These are phyloP conservation scores for Lordiphosa fenestrarum DNA, from an alignment of 2,888 invertebrate genomes.

Conservation along the genomic window DNA sequence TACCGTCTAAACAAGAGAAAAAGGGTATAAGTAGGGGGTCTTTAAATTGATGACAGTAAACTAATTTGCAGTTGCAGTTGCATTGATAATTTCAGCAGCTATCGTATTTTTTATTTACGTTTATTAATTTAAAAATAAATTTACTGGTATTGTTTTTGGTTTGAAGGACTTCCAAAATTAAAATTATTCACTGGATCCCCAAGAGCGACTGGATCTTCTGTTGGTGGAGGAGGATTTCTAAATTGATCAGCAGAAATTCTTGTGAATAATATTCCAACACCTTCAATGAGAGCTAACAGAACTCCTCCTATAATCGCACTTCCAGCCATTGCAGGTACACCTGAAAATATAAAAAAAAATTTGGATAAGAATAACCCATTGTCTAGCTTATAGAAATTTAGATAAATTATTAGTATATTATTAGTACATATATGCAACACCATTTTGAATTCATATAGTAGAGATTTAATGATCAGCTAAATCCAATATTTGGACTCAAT, in stretches of 20 bases:
- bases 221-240: slow-evolving; percentile 88
- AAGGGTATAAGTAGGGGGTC: too few relatives aligned
- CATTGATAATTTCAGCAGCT: too few relatives aligned
- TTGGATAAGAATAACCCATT: neutral
- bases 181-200: slow-evolving; percentile 82
- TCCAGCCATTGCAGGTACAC: slow-evolving; percentile 93
- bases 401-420: too few relatives aligned
- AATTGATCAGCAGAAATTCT: slow-evolving; percentile 95
- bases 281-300: slow-evolving; percentile 97
- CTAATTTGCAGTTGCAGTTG: too few relatives aligned
- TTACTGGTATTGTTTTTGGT: slow-evolving; percentile 78
- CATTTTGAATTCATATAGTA: too few relatives aligned
- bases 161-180: slow-evolving; percentile 63
- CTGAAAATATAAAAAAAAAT: slow-evolving; percentile 72
- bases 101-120: neutral
- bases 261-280: slow-evolving; percentile 96
- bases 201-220: slow-evolving; percentile 88
- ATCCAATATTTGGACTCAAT: too few relatives aligned
- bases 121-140: slow-evolving; percentile 17
- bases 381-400: too few relatives aligned
- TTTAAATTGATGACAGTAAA: too few relatives aligned
- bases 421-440: too few relatives aligned
- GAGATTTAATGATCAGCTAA: too few relatives aligned
- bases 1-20: too few relatives aligned
- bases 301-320: slow-evolving; percentile 98